phyloP scores from a whole-genome alignment of 2,888 invertebrate genomes.

The Melipona beecheii region DNA sequence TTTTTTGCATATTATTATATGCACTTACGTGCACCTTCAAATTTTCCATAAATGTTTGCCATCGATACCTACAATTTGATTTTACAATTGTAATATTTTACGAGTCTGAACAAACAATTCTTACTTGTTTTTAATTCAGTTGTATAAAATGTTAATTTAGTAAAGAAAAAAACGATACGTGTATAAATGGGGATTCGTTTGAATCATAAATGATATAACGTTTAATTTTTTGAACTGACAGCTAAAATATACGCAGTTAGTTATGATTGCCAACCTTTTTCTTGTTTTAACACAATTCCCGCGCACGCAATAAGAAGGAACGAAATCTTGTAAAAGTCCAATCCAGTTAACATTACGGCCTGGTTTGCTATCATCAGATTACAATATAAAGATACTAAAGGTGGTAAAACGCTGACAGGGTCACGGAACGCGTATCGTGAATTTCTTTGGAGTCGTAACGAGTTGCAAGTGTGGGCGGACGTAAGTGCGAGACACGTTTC shows the following conservation, averaged over 20 bases:
- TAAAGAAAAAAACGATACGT: no score
- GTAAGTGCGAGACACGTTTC: slow-evolving; percentile 66
- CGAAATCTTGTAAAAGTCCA: slow-evolving; percentile 61
- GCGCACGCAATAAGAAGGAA: slow-evolving; percentile 30
- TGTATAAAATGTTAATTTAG: neutral
- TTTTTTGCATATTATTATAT: no score
- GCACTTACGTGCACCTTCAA: no score
- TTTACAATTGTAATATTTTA: neutral
- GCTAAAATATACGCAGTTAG: slow-evolving; percentile 3
- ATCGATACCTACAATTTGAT: neutral
- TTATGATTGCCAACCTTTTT: neutral
- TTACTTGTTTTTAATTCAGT: neutral
- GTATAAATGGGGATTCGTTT: neutral
- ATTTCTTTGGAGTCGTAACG: slow-evolving; percentile 63
- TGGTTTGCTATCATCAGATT: slow-evolving; percentile 79
- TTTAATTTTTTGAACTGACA: neutral
- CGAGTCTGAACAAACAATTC: neutral
- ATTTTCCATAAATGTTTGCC: neutral
- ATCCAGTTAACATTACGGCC: slow-evolving; percentile 76
- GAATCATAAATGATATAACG: neutral
- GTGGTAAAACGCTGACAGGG: slow-evolving; percentile 79
- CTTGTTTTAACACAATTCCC: slow-evolving; percentile 33
- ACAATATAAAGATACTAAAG: slow-evolving; percentile 78
- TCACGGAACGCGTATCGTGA: slow-evolving; percentile 69
- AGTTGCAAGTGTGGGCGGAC: slow-evolving; percentile 73